Base-by-base conservation (phyloP, 2,113 vertebrate species). In the Aythya baeri region DNA sequence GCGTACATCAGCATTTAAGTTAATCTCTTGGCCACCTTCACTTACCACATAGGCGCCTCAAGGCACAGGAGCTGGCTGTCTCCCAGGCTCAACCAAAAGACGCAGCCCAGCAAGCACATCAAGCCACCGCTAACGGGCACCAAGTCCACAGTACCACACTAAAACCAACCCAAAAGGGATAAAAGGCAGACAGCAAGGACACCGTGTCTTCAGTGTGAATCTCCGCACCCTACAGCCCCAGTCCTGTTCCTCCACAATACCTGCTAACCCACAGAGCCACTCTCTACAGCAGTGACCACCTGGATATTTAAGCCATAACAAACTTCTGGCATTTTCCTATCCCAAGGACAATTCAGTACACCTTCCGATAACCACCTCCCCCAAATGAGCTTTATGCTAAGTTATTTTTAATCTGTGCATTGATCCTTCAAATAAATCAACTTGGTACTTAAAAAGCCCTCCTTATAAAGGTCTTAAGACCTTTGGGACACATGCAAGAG, bases 61-160 rank as follows among this genome's bases (percentile, higher is more conserved):
- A 68, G 76, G 68, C 20, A 65, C 23, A 36, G 1, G 10, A 83
- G 36, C 25, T 20, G 18, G 11, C 0, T 7, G 67, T 17, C 31
- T 75, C 32, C 31, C 43, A 11, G 17, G 11, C 44, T 59, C 36
- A 34, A 46, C 34, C 12, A 44, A 29, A 63, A 31, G 11, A 66
- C 17, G 11, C 16, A 77, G 52, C 44, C 22, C 26, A 81, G 63
- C 31, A 71, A 66, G 31, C 26, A 77, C 22, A 63, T 21, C 52
- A 81, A 91, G 13, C 6, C 8, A 70, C 65, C 57, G 44, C 9
- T 27, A 86, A 62, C 4, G 2, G 32, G 71, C 26, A 88, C 14
- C 0, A 0, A 82, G 43, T 17, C 29, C 67, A 59, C 46, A 52
- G 31, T 29, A 70, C 44, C 54, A 46, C 15, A 38, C 17, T 32